Evolutionary conservation across 64 coral and sea anemone species (phyloP), one percentile per base, ranked within the genome.

Genomic region (Montipora foliosa): DNA sequence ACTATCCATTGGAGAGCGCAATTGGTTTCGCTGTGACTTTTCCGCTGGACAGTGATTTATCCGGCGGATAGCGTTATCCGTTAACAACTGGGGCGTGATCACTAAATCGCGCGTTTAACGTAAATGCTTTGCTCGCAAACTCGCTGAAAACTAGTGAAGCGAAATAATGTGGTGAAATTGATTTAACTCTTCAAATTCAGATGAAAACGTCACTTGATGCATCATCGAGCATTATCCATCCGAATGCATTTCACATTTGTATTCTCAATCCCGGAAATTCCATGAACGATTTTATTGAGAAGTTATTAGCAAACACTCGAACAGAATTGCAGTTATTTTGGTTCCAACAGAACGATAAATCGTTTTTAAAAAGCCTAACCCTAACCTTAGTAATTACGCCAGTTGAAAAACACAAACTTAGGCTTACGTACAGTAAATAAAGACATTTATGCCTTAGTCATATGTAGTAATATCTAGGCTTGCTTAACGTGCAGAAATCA

Each of bases 111-210:
- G 60, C 67, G 45, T 86, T 71, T 22, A 86, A 86, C 44, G 82
- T 71, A 59, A 2, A 15, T 86, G 66, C 46, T 86, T 86, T 50
- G 15, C 82, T 71, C 68, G 82, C 45, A 21, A 29, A 45, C 19
- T 86, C 17, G 47, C 4, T 86, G 60, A 72, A 71, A 71, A 13
- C 50, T 64, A 86, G 16, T 86, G 82, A 86, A 86, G 64, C 82
- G 82, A 71, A 84, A 15, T 84, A 24, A 16, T 84, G 60, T 84
- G 46, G 60, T 86, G 44, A 10, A 72, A 86, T n/a, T 49, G 47
- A 37, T 69, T 86, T 13, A 84, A 67, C 16, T 15, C 17, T 9
- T 51, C n/a, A 4, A 86, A 86, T 50, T 46, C 15, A 67, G 66
- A 4, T 6, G 20, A 22, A 86, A 86, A 72, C 14, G 5, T 68